Base-by-base conservation (phyloP, 2,888 invertebrate genomes). In the Polyommatus iphigenia region DNA sequence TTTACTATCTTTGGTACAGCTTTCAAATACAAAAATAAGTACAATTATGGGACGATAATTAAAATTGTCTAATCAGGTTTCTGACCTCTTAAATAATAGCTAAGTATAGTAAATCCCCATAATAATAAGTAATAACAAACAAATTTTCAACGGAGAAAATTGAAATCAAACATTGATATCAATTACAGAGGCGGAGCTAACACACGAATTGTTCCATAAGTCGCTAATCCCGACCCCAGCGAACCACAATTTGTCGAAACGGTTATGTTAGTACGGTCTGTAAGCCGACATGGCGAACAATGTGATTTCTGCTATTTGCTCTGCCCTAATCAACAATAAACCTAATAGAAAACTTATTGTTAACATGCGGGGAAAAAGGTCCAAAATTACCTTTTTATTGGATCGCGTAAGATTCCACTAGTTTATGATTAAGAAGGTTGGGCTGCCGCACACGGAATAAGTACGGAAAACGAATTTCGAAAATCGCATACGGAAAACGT, bases 261-360 rank as follows among this genome's bases (percentile, higher is more conserved):
- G 91, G 93, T 93, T 93, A 93, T 93, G 93, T 93, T 93, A 93
- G 91, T 92, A 91, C 92, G 91, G 91, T 88, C 87, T 84, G 89
- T 89, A 91, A 91, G 90, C 90, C 86, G 83, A 86, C 86, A 86
- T 85, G 85, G 83, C 84, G 83, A 83, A 82, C 88, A 73, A 73
- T 87, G 88, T 89, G 91, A 92, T 90, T 91, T 91, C 75, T 75
- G 54, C 75, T 75, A 75, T 75, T 75, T 75, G 54, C 50, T 75
- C 50, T 75, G 50, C 24, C 50, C 75, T 78, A 77, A 32, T 77
- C 71, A 76, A 41, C 59, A 75, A 75, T 54, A 54, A 75, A 75
- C 46, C 50, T 50, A 75, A 75, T 54, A 75, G 75, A 75, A 75
- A 75, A 75, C 24, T 75, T 75, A 24, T 32, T 29, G 67, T 29